These are phyloP conservation scores for Cossypha caffra DNA, from an alignment of 2,797 vertebrate species.

Conservation along the genomic window DNA sequence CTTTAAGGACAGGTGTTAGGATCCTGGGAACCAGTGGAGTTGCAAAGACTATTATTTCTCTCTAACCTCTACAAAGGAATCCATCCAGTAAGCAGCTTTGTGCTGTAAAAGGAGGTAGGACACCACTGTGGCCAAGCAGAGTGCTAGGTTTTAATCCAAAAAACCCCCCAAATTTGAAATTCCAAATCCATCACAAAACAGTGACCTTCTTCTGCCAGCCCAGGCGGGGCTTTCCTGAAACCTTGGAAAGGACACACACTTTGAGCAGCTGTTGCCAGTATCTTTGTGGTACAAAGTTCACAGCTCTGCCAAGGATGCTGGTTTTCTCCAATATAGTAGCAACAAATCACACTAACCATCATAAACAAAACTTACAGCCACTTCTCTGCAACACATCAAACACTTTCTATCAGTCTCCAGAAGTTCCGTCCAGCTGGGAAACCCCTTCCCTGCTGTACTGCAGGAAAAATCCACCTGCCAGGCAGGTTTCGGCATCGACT, in stretches of 20 bases:
- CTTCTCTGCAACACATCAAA: background rate
- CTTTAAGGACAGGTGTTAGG: background rate
- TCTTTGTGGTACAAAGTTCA: background rate
- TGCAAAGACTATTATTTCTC: accelerated
- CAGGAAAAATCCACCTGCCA: background rate
- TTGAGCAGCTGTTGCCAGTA: background rate
- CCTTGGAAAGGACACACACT: accelerated
- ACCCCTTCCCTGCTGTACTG: background rate
- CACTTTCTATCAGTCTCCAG: background rate
- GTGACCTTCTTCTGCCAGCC: background rate
- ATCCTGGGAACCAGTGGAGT: background rate
- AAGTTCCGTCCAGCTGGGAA: background rate
- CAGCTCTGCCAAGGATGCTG: background rate
- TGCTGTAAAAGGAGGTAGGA: background rate
- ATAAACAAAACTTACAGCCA: background rate
- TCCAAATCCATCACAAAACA: background rate
- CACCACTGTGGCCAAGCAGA: background rate
- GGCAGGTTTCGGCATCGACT: background rate
- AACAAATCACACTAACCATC: background rate
- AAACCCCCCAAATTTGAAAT: background rate
- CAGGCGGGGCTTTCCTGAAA: background rate
- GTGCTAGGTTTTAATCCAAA: background rate
- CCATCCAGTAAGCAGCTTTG: background rate
- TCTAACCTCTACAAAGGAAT: background rate
- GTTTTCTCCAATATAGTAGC: background rate